Conservation (phyloP, 2,888 invertebrate species). For the Anarsia innoxiella region DNA sequence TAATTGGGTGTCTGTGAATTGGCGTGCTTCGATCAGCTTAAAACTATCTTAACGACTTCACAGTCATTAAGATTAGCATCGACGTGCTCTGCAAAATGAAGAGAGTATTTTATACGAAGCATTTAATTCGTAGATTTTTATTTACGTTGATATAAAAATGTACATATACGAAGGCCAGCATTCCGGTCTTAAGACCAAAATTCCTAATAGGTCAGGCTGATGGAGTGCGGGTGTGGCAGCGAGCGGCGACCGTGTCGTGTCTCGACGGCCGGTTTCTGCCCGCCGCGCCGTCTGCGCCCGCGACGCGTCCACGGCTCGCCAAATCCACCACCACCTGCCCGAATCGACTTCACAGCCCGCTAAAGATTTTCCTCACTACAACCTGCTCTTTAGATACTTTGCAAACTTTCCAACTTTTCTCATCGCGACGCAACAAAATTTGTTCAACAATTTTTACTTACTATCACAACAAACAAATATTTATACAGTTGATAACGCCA, state of each 20-base stretch:
- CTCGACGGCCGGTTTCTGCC: constrained; percentile 42
- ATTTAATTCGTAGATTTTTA: no score
- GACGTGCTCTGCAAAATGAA: no score
- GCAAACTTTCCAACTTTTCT: constrained; percentile 27
- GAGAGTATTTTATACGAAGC: no score
- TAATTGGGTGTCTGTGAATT: background rate
- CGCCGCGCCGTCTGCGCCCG: constrained; percentile 58
- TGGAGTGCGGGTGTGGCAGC: no score
- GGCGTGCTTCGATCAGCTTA: background rate
- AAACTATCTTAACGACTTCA: background rate
- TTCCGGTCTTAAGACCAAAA: constrained; percentile 15
- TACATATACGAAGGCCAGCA: no score
- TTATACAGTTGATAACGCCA: constrained; percentile 13
- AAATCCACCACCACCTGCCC: constrained; percentile 16
- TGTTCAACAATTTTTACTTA: constrained; percentile 1
- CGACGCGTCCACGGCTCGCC: constrained; percentile 39
- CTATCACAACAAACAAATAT: background rate
- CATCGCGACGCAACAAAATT: constrained; percentile 5
- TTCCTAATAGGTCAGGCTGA: constrained; percentile 21
- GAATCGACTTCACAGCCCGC: background rate
- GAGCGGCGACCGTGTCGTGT: no score
- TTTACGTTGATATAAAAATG: no score
- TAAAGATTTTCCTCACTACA: no score
- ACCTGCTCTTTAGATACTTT: no score
- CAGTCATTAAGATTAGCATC: no score